Evolutionary conservation across 2,888 invertebrate genomes (phyloP).

Genomic region (Tipula confusa): DNA sequence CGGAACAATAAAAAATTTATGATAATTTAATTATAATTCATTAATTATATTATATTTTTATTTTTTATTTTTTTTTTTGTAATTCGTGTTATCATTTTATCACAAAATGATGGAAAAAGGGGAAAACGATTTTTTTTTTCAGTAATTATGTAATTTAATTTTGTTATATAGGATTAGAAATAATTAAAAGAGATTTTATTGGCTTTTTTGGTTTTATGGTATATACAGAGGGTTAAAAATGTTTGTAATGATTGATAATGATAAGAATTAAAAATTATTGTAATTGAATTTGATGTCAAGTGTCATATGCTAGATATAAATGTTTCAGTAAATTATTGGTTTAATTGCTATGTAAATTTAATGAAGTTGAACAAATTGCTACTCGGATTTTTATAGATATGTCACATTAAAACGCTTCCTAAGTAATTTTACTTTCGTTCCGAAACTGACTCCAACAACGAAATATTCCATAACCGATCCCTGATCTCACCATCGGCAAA

Average conservation of each 20-base stretch:
- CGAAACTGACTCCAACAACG: too few relatives aligned
- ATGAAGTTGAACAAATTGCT: too few relatives aligned
- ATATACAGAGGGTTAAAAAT: background rate
- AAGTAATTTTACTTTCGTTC: too few relatives aligned
- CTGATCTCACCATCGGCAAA: too few relatives aligned
- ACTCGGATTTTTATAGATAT: too few relatives aligned
- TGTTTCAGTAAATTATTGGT: too few relatives aligned
- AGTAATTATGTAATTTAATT: conserved; percentile 7
- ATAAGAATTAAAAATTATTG: background rate
- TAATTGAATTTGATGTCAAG: background rate
- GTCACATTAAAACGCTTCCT: too few relatives aligned
- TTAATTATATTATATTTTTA: background rate
- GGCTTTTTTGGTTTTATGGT: background rate
- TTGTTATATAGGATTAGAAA: background rate
- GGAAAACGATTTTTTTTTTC: background rate
- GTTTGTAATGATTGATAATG: background rate
- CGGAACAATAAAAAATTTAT: conserved; percentile 13
- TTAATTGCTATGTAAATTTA: too few relatives aligned
- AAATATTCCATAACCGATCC: too few relatives aligned
- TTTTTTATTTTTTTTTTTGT: background rate
- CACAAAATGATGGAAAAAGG: background rate
- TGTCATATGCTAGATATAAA: too few relatives aligned
- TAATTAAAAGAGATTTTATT: conserved; percentile 14
- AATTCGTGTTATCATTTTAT: conserved; percentile 10
- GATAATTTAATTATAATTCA: conserved; percentile 25